A percentile compares a stretch with the other conserved stretches of the same genome.
Conservation (phyloP, 1,140 invertebrate species). For the Heliconius himera region DNA sequence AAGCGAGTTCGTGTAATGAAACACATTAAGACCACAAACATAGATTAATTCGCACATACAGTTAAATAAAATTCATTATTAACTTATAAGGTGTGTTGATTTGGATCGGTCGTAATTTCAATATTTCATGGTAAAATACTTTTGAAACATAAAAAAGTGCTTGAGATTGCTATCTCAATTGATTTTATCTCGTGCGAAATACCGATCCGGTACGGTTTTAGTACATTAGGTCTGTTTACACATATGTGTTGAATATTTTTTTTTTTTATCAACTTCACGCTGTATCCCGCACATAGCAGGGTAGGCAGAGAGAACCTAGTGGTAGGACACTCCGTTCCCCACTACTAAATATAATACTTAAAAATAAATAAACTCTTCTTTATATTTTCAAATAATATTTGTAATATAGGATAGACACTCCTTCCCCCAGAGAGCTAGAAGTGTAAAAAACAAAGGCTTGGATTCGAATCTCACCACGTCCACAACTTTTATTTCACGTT, state of each 20-base stretch:
- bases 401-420: no score
- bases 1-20: neutral
- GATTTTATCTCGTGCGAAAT: conserved; percentile 48
- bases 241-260: neutral
- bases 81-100: neutral
- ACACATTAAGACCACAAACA: neutral
- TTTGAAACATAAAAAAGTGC: conserved; percentile 11
- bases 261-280: no score
- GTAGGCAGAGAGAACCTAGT: no score
- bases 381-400: no score
- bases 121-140: neutral
- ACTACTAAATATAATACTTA: no score
- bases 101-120: conserved; percentile 6
- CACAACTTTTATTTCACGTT: no score
- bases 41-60: neutral
- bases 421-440: no score
- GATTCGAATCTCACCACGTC: no score
- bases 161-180: conserved; percentile 16
- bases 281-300: no score
- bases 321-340: no score
- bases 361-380: no score
- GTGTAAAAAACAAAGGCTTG: no score
- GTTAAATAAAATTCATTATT: conserved; percentile 2
- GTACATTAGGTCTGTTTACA: conserved; percentile 10
- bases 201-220: conserved; percentile 40